Base-by-base conservation (phyloP, 53 echinoderm and acorn worm species). In the Antedon mediterranea region DNA sequence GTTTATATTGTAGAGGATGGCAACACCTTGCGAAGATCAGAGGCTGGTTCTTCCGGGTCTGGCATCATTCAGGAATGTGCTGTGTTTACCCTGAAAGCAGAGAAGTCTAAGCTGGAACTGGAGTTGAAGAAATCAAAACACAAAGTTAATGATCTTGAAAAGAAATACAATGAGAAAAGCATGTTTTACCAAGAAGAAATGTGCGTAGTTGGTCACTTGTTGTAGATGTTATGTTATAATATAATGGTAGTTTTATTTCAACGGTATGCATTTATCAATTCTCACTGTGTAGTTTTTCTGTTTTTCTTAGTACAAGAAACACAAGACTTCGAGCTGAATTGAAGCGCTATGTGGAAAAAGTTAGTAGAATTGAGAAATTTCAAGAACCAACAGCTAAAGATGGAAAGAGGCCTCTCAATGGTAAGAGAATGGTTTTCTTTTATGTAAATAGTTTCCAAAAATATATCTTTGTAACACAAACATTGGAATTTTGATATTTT, bases 1-100 rank as follows among this genome's bases (percentile, higher is more conserved):
- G 37, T 37, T 4, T 6, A 6, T 57, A 57, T 57, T 23, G n/a
- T n/a, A 57, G 57, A 3, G 9, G 57, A 57, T 15, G 23, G 57
- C 23, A 57, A 18, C 20, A 18, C 57, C 9, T 57, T 26, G 57
- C 23, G 20, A 18, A 11, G 1, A 26, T 3, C 84, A 26, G 84
- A 84, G 29, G 84, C 84, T 0, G 79, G 78, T 0, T 78, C 43
- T 0, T n/a, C n/a, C n/a, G 79, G 84, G 15, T 84, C 78, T 0
- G 84, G 84, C 31, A 84, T 84, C 78, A 84, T 84, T 8, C 78
- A 84, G 34, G 79, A 79, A 73, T 84, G 84, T 73, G 84, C 84
- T 71, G 79, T 84, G 73, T 84, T 84, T 79, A 75, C 84, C 43
- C 43, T 84, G 32, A 84, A 84, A 29, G 84, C 84, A 18, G 84